Evolutionary conservation across 2,797 vertebrate species (phyloP), one percentile per base, ranked within the genome.

Genomic region (Syngnathus acus): DNA sequence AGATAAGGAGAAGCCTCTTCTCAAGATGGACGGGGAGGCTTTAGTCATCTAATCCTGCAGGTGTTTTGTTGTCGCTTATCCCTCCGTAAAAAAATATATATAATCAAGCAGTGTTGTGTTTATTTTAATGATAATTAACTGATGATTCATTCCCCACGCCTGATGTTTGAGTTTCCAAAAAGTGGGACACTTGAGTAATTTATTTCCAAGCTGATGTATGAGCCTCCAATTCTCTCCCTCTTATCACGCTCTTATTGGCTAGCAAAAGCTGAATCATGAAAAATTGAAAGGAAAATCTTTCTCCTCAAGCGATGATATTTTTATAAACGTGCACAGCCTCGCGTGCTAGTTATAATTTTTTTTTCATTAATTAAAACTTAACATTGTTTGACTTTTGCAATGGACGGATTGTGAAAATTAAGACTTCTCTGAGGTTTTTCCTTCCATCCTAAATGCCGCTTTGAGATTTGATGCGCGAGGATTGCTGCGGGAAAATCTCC

Each of bases 221-320:
- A 83, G 69, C 59, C 70, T 68, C 71, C 69, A 73, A 68, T 81
- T 79, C 82, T 73, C 48, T 62, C 64, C 64, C 53, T 53, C 59
- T 81, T 78, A 77, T 81, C 87, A 84, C 70, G 59, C 82, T 72
- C 73, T 73, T 74, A 69, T 73, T 70, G 84, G 82, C 77, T 78
- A 77, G 78, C 78, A 87, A 69, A 72, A 82, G 83, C 72, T 81
- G 81, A 83, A 80, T 74, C 84, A 84, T 90, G 77, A 91, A 91
- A 89, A 83, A 89, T 89, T 86, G 66, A 90, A 81, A 79, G 70
- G 76, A 64, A 76, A 82, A 78, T 84, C 84, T 83, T 86, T 80
- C 58, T 86, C 69, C 73, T 58, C 67, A 59, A 84, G 81, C 86
- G 75, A 89, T 91, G 78, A 90, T 89, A 88, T 85, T 89, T 89